phyloP scores from a whole-genome alignment of 2,888 invertebrate species.

The Cantharis rustica region DNA sequence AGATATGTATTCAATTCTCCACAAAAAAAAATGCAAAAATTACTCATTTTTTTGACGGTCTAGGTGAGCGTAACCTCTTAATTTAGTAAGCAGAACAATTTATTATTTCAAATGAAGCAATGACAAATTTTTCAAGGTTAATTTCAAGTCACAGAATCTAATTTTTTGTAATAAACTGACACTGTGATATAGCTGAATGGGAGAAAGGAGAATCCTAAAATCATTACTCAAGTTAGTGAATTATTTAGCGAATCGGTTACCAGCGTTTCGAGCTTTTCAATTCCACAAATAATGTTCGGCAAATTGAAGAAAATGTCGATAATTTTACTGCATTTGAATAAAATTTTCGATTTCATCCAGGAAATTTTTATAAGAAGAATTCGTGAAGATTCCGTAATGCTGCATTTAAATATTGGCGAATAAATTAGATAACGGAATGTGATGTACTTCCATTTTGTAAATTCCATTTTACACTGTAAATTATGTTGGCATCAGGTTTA shows the following conservation, averaged over 20 bases:
- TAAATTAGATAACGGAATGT: neutral
- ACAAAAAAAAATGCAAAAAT: too few relatives aligned
- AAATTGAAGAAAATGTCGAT: neutral
- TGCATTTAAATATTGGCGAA: neutral
- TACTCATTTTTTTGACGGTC: too few relatives aligned
- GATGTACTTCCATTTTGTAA: neutral
- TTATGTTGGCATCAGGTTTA: neutral
- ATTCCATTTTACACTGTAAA: conserved; percentile 2
- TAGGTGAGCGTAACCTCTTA: too few relatives aligned
- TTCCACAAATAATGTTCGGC: neutral
- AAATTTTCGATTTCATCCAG: neutral
- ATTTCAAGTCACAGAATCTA: neutral
- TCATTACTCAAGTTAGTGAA: neutral
- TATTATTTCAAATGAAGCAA: too few relatives aligned
- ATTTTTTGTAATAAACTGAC: neutral
- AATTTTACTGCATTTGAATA: neutral
- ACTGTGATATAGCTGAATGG: neutral
- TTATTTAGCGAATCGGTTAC: neutral
- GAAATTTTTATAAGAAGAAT: neutral
- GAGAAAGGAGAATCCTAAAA: neutral
- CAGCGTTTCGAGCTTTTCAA: neutral
- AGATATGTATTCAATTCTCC: too few relatives aligned
- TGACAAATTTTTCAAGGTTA: neutral
- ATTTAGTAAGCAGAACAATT: too few relatives aligned
- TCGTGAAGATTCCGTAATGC: neutral